Base-by-base conservation (phyloP, 2,797 vertebrate species). In the Hapalemur alaotrensis region DNA sequence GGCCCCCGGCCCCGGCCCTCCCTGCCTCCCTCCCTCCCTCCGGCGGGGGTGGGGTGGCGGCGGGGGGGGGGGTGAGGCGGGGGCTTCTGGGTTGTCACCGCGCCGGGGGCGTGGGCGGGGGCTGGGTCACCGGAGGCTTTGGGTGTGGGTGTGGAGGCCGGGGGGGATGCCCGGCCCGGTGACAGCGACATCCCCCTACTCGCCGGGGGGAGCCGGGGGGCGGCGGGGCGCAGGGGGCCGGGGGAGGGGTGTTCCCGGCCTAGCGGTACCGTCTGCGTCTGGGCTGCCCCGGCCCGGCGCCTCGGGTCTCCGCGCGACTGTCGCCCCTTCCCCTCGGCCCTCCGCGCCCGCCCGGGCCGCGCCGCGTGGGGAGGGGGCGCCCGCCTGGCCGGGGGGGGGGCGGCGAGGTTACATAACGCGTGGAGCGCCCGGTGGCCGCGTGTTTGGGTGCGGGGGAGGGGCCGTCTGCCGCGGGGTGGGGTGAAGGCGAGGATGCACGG, bases 401-500 rank as follows among this genome's bases (percentile, higher is more conserved):
- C 61, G 85, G 89, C 82, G 82, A 70, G 96, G 95, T 98, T 98
- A 97, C 75, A 50, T 98, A 98, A 98, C 85, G 96, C 81, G 92
- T 28, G 67, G 63, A 18, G 93, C 80, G 78, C 70, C 75, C 7
- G 48, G 93, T 8, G 94, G n/a, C 83, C 0, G 54, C 46, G 94
- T 91, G 95, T 93, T 79, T 94, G 97, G 96, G 96, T 95, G 46
- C 70, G 93, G 96, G 95, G 96, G 88, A 89, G 83, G 97, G 94
- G 84, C 73, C 35, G 96, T 89, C 93, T 91, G 89, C 70, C 35
- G 83, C 41, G 57, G 97, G 95, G 85, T 67, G 97, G 90, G 96
- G 96, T 69, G 97, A 80, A 9, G 92, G 89, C 81, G 69, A 89
- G 97, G 97, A 91, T 91, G 97, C 94, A 30, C 79, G 28, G 96